A percentile compares a stretch with the other conserved stretches of the same genome.
phyloP scores from a whole-genome alignment of 1,140 invertebrate species.

The Batillaria attramentaria region DNA sequence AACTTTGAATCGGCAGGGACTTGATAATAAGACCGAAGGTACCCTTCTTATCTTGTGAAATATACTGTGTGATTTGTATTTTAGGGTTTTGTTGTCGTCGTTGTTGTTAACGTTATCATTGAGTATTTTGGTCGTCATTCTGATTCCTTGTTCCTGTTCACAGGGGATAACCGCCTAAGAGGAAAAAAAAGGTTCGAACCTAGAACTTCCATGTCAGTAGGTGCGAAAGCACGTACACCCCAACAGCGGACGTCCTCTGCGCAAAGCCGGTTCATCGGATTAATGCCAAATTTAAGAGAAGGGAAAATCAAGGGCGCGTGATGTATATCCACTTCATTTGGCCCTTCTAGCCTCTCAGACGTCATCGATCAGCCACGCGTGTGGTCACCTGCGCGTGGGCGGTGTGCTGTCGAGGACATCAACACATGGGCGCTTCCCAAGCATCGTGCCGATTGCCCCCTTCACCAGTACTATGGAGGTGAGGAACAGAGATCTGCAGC shows the following conservation, averaged over 20 bases:
- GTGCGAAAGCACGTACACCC: too few relatives aligned
- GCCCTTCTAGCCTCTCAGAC: neutral
- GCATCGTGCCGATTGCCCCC: neutral
- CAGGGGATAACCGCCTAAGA: too few relatives aligned
- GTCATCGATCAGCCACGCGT: conserved; percentile 23
- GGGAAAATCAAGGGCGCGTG: conserved; percentile 13
- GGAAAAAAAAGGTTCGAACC: too few relatives aligned
- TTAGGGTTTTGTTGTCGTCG: too few relatives aligned
- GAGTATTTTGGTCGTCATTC: too few relatives aligned
- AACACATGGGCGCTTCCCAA: neutral
- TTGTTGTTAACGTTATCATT: too few relatives aligned
- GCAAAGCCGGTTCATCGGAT: neutral
- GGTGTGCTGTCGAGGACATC: neutral
- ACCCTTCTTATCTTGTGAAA: too few relatives aligned
- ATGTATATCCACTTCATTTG: neutral
- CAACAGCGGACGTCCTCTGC: neutral
- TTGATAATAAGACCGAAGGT: too few relatives aligned
- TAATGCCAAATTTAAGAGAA: neutral
- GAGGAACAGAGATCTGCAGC: neutral
- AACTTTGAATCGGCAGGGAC: too few relatives aligned
- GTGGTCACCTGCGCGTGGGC: conserved; percentile 1
- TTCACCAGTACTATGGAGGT: neutral
- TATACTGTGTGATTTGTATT: too few relatives aligned
- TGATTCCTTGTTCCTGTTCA: too few relatives aligned
- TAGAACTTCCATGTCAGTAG: too few relatives aligned